Evolutionary conservation across 2,113 vertebrate species (phyloP).

Genomic region (Ceuthmochares aereus): DNA sequence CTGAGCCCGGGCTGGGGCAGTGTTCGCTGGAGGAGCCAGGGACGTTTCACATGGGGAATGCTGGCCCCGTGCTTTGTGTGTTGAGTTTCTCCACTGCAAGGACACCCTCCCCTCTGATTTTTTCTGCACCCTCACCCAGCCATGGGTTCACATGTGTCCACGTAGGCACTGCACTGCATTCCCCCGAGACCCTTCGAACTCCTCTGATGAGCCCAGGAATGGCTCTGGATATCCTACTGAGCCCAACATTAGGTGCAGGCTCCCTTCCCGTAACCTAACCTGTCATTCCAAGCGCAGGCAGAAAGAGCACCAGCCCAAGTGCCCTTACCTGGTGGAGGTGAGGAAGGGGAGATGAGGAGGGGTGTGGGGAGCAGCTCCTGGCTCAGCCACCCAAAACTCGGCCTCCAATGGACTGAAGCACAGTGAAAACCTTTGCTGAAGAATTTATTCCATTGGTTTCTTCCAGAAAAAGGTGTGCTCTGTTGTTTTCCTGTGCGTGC

Average conservation of each 20-base stretch:
- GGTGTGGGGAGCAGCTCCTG: background rate
- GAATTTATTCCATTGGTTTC: background rate
- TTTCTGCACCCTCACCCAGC: background rate
- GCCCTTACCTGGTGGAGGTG: background rate
- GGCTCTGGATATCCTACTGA: accelerated
- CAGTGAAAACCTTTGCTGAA: background rate
- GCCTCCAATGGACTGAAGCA: background rate
- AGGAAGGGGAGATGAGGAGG: background rate
- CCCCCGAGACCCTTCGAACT: accelerated
- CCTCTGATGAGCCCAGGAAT: accelerated
- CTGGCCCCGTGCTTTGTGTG: accelerated
- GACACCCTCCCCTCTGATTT: background rate
- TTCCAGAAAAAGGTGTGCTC: background rate
- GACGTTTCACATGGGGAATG: accelerated
- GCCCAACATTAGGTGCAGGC: accelerated
- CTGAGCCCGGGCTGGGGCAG: background rate
- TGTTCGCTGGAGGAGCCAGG: background rate
- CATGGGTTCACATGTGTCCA: accelerated
- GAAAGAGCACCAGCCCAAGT: background rate
- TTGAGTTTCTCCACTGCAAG: accelerated
- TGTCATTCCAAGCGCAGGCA: background rate
- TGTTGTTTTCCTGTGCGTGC: background rate
- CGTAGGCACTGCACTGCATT: accelerated
- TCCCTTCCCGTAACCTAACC: background rate
- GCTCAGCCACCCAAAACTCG: background rate